phyloP scores from a whole-genome alignment of 2,888 invertebrate species.

The Cephus pulcher region DNA sequence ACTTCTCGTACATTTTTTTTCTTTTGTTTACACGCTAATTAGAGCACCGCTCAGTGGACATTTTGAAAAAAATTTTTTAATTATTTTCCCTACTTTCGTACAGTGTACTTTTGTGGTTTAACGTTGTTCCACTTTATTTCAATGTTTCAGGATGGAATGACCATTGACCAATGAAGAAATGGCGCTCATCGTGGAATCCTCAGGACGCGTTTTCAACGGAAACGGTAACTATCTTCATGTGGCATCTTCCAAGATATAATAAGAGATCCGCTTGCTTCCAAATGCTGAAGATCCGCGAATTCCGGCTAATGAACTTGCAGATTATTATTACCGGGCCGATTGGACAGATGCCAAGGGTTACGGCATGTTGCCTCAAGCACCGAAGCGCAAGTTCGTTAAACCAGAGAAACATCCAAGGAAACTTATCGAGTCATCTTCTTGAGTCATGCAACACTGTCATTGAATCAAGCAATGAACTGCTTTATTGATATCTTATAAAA shows the following conservation, averaged over 20 bases:
- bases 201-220: constrained; percentile 57
- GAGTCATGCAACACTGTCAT: not conserved
- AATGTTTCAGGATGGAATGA: constrained; percentile 28
- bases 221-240: constrained; percentile 47
- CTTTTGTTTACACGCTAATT: not conserved
- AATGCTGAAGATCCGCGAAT: not conserved
- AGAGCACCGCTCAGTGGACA: not conserved
- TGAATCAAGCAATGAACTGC: not conserved
- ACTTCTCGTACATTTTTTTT: not conserved
- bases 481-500: not conserved
- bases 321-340: constrained; percentile 60
- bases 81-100: not conserved
- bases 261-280: not conserved
- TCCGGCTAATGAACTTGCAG: constrained; percentile 57
- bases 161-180: constrained; percentile 34
- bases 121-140: not conserved
- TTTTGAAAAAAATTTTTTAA: not conserved
- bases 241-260: constrained; percentile 9
- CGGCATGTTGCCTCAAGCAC: constrained; percentile 47
- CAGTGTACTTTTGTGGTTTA: not conserved
- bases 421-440: not conserved
- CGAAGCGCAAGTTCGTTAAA: not conserved
- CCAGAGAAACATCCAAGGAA: not conserved
- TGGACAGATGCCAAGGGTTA: constrained; percentile 61
- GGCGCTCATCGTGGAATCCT: constrained; percentile 56